Evolutionary conservation across 2,113 vertebrate genomes (phyloP), one percentile per base, ranked within the genome.

Genomic region (Corythoichthys haematopterus): DNA sequence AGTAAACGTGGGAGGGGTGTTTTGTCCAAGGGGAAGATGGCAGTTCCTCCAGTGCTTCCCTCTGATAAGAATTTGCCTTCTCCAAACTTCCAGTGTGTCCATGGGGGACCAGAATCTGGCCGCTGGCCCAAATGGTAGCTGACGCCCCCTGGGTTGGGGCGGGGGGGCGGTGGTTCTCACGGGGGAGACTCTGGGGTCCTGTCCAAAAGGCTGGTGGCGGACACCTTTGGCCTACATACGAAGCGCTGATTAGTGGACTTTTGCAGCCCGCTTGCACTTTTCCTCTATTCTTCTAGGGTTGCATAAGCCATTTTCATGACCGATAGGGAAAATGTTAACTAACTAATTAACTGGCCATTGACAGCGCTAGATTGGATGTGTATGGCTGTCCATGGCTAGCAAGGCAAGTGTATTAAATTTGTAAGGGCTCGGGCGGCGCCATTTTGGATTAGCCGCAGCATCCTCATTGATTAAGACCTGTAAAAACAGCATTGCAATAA

Each of bases 41-140:
- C 72, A 80, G 81, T 84, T 87, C 82, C 84, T 88, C 82, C 75
- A 80, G 89, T 69, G 90, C 86, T 92, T 91, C 91, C 89, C 87
- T 76, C 66, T 80, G 91, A 91, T 92, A 91, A 91, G 89, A 77
- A 51, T 47, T 46, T 20, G 48, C 2, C 57, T 84, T 86, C 86
- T 89, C 84, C 86, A 82, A 85, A 76, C 84, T 78, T 87, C 77
- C 60, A 16, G 37, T 0, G 2, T 74, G 79, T 78, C 76, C 78
- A 55, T 20, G 10, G 55, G 69, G 78, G 78, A 55, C 80, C 85
- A 2, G 38, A 81, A 75, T 79, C 80, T 82, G 84, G 83, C 79
- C 68, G 75, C 36, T 13, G 81, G 85, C 75, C 87, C 71, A 71
- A 77, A 84, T 65, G 80, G 16, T 16, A 14, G 51, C n/a, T 33